Evolutionary conservation across 1,140 invertebrate species (phyloP), one percentile per base, ranked within the genome.

Genomic region (Formica exsecta): DNA sequence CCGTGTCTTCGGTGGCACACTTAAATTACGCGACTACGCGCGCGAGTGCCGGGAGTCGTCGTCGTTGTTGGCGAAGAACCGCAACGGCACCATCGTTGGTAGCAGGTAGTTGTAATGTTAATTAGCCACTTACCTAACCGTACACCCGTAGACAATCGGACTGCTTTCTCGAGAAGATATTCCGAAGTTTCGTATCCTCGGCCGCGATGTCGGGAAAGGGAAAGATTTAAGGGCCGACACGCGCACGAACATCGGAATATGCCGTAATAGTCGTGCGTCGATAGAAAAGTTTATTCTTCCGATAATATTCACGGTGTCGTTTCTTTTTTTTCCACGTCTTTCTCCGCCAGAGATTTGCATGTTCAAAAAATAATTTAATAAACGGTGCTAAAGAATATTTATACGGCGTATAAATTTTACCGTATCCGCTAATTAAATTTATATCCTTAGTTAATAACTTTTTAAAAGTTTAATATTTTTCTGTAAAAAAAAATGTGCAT

Each of bases 71-170:
- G 79, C 66, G 86, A 62, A 76, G 86, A 51, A 51, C 48, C 48
- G 68, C 80, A 86, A 79, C 91, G 90, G 86, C 90, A 93, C 86
- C 86, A 16, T 51, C 48, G 48, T 51, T 51, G 48, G 13, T 89
- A 86, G 48, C 86, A 89, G 86, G 87, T 91, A 91, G 91, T 92
- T 93, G 92, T 93, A 94, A 95, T 94, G 94, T 94, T 95, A 95
- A 95, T 95, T 94, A 94, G 92, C 91, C 93, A 94, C 90, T 93
- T 94, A 94, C 91, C 89, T 91, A 93, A 91, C 90, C 90, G 87
- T 89, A 90, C 88, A 93, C 86, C 71, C 88, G 85, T 81, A 89
- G 90, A 93, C 92, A 93, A 94, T 94, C 93, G 92, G 89, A 92
- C 89, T 76, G 76, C 86, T 90, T 88, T 85, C 66, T 77, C 88